phyloP scores from a whole-genome alignment of 2,888 invertebrate genomes.

The Bombyx huttoni region DNA sequence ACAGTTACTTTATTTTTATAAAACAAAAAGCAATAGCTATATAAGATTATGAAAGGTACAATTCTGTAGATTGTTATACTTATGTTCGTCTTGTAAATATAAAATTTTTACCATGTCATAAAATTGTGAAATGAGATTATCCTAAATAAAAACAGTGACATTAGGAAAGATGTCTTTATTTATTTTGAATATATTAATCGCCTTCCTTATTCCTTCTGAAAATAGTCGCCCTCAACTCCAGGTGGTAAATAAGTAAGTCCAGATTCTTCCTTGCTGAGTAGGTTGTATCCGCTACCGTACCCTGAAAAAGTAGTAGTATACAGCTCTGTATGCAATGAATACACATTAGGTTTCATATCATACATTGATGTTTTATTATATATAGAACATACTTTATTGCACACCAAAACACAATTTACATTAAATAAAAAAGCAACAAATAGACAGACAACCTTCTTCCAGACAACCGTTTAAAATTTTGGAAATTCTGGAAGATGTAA shows the following conservation, averaged over 20 bases:
- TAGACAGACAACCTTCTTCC: no score
- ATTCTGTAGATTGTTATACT: slow-evolving; percentile 48
- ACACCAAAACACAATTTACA: no score
- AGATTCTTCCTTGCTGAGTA: slow-evolving; percentile 65
- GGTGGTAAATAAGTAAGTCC: slow-evolving; percentile 78
- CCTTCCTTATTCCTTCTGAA: slow-evolving; percentile 20
- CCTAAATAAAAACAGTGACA: slow-evolving; percentile 62
- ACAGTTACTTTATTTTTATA: slow-evolving; percentile 64
- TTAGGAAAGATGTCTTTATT: slow-evolving; percentile 21
- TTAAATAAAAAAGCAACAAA: no score
- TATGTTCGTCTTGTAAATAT: slow-evolving; percentile 61
- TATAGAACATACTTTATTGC: no score
- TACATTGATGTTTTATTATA: no score
- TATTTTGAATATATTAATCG: slow-evolving; percentile 8
- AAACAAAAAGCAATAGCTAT: slow-evolving; percentile 28
- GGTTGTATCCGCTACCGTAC: slow-evolving; percentile 76
- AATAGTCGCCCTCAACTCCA: slow-evolving; percentile 76
- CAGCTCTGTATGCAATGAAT: not conserved
- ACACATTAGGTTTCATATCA: no score
- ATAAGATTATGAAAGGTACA: slow-evolving; percentile 63
- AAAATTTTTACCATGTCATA: slow-evolving; percentile 64
- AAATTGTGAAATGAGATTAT: slow-evolving; percentile 69
- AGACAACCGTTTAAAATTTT: no score
- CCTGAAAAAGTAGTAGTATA: slow-evolving; percentile 47
- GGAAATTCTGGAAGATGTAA: no score